Percentiles rank a stretch among this genome's conserved stretches.
phyloP scores from a whole-genome alignment of 2,113 vertebrate genomes.

The Ascaphus truei region DNA sequence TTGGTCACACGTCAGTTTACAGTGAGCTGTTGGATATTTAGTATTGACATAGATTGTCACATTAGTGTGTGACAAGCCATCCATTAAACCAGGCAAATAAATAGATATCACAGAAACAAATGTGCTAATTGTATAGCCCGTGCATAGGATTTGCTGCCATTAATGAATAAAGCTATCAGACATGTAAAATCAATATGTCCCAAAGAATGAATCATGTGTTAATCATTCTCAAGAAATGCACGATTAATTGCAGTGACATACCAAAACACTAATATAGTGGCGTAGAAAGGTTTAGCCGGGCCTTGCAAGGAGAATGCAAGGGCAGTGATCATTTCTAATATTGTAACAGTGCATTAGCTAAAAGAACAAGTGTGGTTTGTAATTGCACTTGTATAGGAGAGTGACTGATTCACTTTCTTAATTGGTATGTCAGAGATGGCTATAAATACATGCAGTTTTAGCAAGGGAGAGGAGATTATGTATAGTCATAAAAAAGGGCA shows the following conservation, averaged over 20 bases:
- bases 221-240: background rate
- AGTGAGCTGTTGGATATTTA: background rate
- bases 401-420: too few relatives aligned
- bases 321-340: background rate
- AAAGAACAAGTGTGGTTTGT: too few relatives aligned
- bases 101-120: constrained; percentile 14
- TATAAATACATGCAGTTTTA: too few relatives aligned
- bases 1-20: background rate
- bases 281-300: too few relatives aligned
- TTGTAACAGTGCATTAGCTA: too few relatives aligned
- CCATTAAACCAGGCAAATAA: background rate
- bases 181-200: background rate
- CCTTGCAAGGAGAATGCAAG: background rate
- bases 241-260: background rate
- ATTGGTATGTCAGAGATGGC: too few relatives aligned
- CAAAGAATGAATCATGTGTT: constrained; percentile 20
- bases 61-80: background rate
- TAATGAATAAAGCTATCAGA: constrained; percentile 24
- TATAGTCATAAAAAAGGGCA: too few relatives aligned
- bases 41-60: background rate
- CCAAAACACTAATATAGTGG: background rate
- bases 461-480: too few relatives aligned
- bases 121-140: background rate
- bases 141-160: background rate
- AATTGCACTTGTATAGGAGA: too few relatives aligned